These are phyloP conservation scores for Distichodus sexfasciatus DNA, from an alignment of 2,797 vertebrate species.

Conservation along the genomic window DNA sequence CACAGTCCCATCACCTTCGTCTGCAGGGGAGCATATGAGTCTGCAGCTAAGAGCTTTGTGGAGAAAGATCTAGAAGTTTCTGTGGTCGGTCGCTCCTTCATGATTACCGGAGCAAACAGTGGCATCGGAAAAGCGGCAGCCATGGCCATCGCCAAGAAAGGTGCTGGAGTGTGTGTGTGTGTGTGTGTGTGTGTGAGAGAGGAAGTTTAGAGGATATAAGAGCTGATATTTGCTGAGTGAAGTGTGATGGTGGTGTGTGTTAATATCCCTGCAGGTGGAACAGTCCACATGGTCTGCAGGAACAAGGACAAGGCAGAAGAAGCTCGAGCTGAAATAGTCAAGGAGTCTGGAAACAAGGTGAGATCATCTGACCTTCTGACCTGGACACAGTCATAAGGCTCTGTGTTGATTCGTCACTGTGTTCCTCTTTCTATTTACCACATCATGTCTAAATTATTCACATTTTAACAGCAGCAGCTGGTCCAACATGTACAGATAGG, in stretches of 20 bases:
- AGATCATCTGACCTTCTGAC: not conserved
- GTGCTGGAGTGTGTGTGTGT: slow-evolving; percentile 45
- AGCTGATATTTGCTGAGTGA: not conserved
- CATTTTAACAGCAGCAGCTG: too few species aligned
- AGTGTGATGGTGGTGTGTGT: not conserved
- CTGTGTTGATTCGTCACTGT: too few species aligned
- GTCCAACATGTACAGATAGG: too few species aligned
- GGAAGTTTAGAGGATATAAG: not conserved
- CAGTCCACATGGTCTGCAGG: slow-evolving; percentile 79
- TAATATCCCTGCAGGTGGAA: slow-evolving; percentile 63
- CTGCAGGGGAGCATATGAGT: slow-evolving; percentile 67
- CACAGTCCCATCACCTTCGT: too few species aligned
- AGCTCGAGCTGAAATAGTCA: slow-evolving; percentile 74
- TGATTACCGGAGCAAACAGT: slow-evolving; percentile 81
- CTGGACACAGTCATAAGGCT: not conserved
- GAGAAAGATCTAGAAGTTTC: slow-evolving; percentile 78
- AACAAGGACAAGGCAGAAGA: slow-evolving; percentile 81
- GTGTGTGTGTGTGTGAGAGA: too few species aligned
- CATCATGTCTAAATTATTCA: too few species aligned
- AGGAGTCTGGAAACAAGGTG: slow-evolving; percentile 79
- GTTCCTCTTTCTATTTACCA: not conserved
- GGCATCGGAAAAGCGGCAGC: slow-evolving; percentile 76
- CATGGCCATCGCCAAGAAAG: slow-evolving; percentile 76
- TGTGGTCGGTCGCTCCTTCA: slow-evolving; percentile 71
- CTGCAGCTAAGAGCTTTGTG: slow-evolving; percentile 72